A percentile compares a stretch with the other conserved stretches of the same genome.
These are phyloP conservation scores for Neolamprologus modestus DNA, from an alignment of 2,113 vertebrate species.

Conservation along the genomic window DNA sequence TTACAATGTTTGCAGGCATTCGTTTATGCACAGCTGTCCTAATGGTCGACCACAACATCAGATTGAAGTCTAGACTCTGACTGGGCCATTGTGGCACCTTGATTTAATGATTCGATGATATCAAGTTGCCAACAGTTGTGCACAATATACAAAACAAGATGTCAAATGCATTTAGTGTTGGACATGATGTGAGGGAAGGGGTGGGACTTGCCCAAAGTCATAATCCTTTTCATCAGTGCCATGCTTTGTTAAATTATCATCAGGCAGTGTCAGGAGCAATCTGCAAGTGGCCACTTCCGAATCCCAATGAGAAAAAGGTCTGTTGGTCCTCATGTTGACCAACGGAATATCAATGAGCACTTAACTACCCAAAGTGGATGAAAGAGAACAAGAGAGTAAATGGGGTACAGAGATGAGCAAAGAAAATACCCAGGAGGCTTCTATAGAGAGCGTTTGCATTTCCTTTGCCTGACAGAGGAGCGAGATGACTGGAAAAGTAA, in stretches of 20 bases:
- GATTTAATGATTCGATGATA: not conserved
- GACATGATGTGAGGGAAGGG: not conserved
- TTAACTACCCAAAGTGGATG: conserved; percentile 34
- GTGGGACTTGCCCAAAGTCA: conserved; percentile 33
- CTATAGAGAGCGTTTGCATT: conserved; percentile 14
- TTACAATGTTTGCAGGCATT: not conserved
- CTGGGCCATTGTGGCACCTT: not conserved
- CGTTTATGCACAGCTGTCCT: not conserved
- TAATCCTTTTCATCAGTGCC: conserved; percentile 51
- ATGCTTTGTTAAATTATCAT: conserved; percentile 63
- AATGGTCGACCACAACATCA: not conserved
- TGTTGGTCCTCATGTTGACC: conserved; percentile 49
- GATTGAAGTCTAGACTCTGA: not conserved
- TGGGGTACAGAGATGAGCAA: conserved; percentile 23
- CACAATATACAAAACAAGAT: conserved; percentile 47
- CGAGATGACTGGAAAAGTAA: conserved; percentile 48
- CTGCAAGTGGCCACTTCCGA: conserved; percentile 38
- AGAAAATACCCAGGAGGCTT: conserved; percentile 26
- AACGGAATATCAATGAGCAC: conserved; percentile 60
- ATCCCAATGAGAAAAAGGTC: conserved; percentile 37
- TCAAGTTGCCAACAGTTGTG: conserved; percentile 18
- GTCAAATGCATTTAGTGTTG: conserved; percentile 52
- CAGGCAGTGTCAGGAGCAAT: conserved; percentile 55
- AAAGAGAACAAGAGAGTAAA: conserved; percentile 32
- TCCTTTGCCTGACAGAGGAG: conserved; percentile 15